Conservation (phyloP, 2,888 invertebrate genomes). For the Hemistola chrysoprasaria region DNA sequence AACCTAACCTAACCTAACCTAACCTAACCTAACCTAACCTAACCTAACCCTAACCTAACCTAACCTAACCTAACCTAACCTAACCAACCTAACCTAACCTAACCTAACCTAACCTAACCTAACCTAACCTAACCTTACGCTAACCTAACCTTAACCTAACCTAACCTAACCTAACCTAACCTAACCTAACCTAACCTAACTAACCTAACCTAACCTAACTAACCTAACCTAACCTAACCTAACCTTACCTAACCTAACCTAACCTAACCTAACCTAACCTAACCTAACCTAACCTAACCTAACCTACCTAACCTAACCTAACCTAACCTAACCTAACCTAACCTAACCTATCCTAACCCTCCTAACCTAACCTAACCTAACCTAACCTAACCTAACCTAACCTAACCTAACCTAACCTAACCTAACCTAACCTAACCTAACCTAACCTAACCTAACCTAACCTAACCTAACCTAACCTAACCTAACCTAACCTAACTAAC, state of each 20-base stretch:
- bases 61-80: conserved; percentile 22
- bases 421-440: conserved; percentile 36
- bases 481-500: conserved; percentile 33
- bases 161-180: conserved; percentile 37
- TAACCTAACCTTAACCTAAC: conserved; percentile 35
- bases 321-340: conserved; percentile 33
- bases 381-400: conserved; percentile 30
- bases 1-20: conserved; percentile 9
- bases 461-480: conserved; percentile 35
- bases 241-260: conserved; percentile 29
- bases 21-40: conserved; percentile 9
- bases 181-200: conserved; percentile 30
- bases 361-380: conserved; percentile 32
- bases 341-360: conserved; percentile 32
- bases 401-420: conserved; percentile 32
- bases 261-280: conserved; percentile 35
- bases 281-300: conserved; percentile 32
- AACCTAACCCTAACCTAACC: conserved; percentile 9
- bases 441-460: conserved; percentile 33
- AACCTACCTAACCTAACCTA: conserved; percentile 34
- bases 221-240: conserved; percentile 34
- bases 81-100: conserved; percentile 31
- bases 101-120: conserved; percentile 32
- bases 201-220: conserved; percentile 28
- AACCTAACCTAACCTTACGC: conserved; percentile 34